Conservation (phyloP, 2,888 invertebrate species). For the Phyllotreta striolata region DNA sequence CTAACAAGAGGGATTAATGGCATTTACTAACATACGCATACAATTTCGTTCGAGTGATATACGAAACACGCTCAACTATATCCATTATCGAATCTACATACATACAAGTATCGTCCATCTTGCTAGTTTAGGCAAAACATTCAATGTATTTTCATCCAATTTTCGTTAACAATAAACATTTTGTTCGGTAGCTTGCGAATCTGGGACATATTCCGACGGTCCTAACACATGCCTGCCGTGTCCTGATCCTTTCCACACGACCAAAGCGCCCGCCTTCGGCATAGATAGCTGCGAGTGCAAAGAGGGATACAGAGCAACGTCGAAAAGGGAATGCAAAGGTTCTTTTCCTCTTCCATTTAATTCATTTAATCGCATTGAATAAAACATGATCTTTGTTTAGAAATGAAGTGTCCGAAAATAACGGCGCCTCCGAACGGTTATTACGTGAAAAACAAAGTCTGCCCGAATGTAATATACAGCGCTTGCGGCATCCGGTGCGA, state of each 20-base stretch:
- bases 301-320: slow-evolving; percentile 65
- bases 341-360: slow-evolving; percentile 36
- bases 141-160: no score
- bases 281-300: slow-evolving; percentile 69
- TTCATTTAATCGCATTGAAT: background rate
- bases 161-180: slow-evolving; percentile 2
- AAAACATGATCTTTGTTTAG: slow-evolving; percentile 51
- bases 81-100: background rate
- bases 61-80: no score
- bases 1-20: no score
- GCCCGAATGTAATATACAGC: slow-evolving; percentile 72
- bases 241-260: slow-evolving; percentile 71
- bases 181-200: slow-evolving; percentile 67
- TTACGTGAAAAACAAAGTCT: slow-evolving; percentile 69
- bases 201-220: slow-evolving; percentile 71
- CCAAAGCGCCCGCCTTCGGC: slow-evolving; percentile 66
- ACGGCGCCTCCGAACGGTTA: slow-evolving; percentile 71
- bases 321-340: slow-evolving; percentile 66
- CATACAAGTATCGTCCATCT: no score
- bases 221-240: slow-evolving; percentile 64
- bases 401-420: slow-evolving; percentile 68
- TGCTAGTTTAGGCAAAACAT: no score
- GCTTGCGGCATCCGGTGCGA: slow-evolving; percentile 74
- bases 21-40: no score
- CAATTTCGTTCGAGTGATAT: no score